Percentiles rank a stretch among this genome's conserved stretches.
Evolutionary conservation across 2,113 vertebrate genomes (phyloP).

Genomic region (Azemiops feae): DNA sequence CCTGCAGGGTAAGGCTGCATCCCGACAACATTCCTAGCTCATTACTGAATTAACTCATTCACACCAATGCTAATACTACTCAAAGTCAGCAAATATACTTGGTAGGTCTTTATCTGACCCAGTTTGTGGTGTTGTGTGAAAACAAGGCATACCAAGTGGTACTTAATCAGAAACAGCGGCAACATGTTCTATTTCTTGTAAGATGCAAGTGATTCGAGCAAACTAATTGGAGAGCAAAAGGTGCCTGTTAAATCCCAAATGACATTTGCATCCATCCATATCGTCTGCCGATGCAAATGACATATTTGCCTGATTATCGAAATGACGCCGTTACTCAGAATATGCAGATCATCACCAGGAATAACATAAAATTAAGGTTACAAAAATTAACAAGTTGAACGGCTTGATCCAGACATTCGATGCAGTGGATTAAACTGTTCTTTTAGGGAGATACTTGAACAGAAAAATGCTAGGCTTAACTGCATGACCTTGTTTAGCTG

Average conservation of each 20-base stretch:
- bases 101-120: background rate
- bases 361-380: background rate
- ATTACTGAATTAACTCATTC: background rate
- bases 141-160: background rate
- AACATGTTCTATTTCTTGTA: background rate
- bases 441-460: background rate
- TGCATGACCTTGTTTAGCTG: background rate
- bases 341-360: background rate
- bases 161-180: background rate
- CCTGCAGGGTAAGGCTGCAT: background rate
- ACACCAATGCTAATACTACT: background rate
- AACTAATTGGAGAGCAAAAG: background rate
- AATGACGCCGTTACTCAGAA: background rate
- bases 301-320: background rate
- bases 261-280: background rate
- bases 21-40: background rate
- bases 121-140: background rate
- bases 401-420: background rate
- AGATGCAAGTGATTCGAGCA: background rate
- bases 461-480: background rate
- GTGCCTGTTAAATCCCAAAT: background rate
- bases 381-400: background rate
- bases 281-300: background rate
- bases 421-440: background rate
- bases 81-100: background rate